Conservation (phyloP, 1,140 invertebrate species). For the Dermatophagoides farinae region DNA sequence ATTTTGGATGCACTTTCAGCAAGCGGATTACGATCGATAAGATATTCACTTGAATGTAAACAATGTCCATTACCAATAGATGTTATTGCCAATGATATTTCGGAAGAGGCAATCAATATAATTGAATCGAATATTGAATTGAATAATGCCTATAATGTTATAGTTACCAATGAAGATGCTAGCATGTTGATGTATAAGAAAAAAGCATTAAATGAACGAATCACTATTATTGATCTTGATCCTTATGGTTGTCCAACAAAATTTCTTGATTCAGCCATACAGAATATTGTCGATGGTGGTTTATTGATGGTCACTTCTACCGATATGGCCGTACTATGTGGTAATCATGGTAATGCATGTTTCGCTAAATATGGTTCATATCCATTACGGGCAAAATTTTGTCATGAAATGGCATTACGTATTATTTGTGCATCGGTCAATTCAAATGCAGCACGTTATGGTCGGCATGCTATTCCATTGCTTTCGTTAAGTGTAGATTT, state of each 20-base stretch:
- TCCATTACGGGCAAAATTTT: slow-evolving; percentile 60
- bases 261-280: slow-evolving; percentile 79
- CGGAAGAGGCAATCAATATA: slow-evolving; percentile 56
- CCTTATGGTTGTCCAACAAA: slow-evolving; percentile 86
- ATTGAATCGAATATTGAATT: slow-evolving; percentile 59
- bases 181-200: slow-evolving; percentile 62
- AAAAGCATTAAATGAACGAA: slow-evolving; percentile 39
- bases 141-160: slow-evolving; percentile 57
- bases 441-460: slow-evolving; percentile 71
- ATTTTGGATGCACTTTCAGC: slow-evolving; percentile 88
- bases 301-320: slow-evolving; percentile 84
- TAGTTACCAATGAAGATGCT: slow-evolving; percentile 53
- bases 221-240: slow-evolving; percentile 83
- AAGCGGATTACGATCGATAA: slow-evolving; percentile 75
- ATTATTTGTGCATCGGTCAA: slow-evolving; percentile 80
- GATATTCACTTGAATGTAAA: slow-evolving; percentile 69
- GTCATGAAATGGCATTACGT: slow-evolving; percentile 82
- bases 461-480: slow-evolving; percentile 73
- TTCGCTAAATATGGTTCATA: slow-evolving; percentile 82
- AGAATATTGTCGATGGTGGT: slow-evolving; percentile 29
- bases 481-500: slow-evolving; percentile 87
- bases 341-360: slow-evolving; percentile 82
- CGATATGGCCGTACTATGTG: slow-evolving; percentile 89
- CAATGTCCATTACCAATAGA: slow-evolving; percentile 22
- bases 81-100: slow-evolving; percentile 85